Evolutionary conservation across 2,113 vertebrate species (phyloP), one percentile per base, ranked within the genome.

Genomic region (Melanostigma gelatinosum): DNA sequence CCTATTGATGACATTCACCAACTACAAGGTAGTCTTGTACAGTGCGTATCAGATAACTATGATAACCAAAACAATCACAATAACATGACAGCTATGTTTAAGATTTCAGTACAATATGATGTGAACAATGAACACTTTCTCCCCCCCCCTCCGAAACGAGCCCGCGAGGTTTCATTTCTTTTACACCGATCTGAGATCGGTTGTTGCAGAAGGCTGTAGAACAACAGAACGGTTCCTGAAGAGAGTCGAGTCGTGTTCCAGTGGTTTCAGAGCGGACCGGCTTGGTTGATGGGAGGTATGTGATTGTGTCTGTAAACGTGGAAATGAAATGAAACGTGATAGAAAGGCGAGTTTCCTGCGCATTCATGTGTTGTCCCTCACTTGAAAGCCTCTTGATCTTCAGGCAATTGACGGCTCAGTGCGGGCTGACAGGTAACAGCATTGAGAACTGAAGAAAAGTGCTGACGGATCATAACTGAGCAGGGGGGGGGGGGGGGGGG

Each of bases 181-280:
- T 63, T 48, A 29, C 46, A 78, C 58, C 75, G 27, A 76, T 80
- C 32, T 85, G 86, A 92, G 82, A 72, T 76, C 84, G 78, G 76
- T 65, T 57, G 82, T 87, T 88, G 83, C 72, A 68, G 64, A 50
- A 84, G 83, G 66, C 72, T 72, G 46, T 32, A 72, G 64, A 67
- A 68, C 60, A 72, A 67, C 16, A 83, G 20, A 68, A 75, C 77
- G 16, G 69, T 29, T 89, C 90, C 89, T 91, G 85, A 92, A 84
- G 36, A 84, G 75, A 85, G 69, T 84, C 44, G 66, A 58, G 69
- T 68, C 22, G 60, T 83, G 48, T 92, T 93, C 90, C 92, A 93
- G 92, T 93, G 91, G 92, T 89, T 92, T 87, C 50, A 79, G 66
- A 82, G 84, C 67, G 29, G 79, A 89, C 42, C 24, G 61, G 74